phyloP scores from a whole-genome alignment of 2,113 vertebrate species.

The Sturnira hondurensis region DNA sequence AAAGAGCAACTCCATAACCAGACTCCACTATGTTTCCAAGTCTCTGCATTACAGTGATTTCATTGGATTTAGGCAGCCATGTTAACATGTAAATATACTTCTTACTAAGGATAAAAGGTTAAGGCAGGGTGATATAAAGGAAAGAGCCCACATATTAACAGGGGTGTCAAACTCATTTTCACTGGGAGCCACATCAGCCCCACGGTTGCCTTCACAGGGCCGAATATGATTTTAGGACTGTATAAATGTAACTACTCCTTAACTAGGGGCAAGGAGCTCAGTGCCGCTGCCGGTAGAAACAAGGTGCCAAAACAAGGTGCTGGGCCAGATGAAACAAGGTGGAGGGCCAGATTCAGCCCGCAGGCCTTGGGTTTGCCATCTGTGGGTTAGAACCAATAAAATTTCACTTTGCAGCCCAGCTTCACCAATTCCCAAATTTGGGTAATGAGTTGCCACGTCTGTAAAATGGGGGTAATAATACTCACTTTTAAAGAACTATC shows the following conservation, averaged over 20 bases:
- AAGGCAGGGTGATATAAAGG: not conserved
- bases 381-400: not conserved
- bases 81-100: not conserved
- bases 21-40: not conserved
- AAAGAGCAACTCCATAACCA: not conserved
- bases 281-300: too few species aligned
- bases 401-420: constrained; percentile 20
- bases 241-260: too few species aligned
- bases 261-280: too few species aligned
- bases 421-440: constrained; percentile 1
- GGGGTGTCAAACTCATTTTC: too few species aligned
- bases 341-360: too few species aligned
- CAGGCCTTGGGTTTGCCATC: too few species aligned
- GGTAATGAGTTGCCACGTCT: not conserved
- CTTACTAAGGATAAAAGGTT: not conserved
- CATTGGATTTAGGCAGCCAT: not conserved
- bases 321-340: too few species aligned
- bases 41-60: not conserved
- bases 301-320: too few species aligned
- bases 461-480: not conserved
- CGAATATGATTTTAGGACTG: too few species aligned
- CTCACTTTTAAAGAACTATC: not conserved
- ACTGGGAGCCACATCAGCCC: too few species aligned
- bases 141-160: not conserved
- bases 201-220: too few species aligned